Percentiles rank a stretch among this genome's conserved stretches.
phyloP scores from a whole-genome alignment of 1,140 invertebrate species.

The roundworm (Caenorhabditis elegans) region DNA sequence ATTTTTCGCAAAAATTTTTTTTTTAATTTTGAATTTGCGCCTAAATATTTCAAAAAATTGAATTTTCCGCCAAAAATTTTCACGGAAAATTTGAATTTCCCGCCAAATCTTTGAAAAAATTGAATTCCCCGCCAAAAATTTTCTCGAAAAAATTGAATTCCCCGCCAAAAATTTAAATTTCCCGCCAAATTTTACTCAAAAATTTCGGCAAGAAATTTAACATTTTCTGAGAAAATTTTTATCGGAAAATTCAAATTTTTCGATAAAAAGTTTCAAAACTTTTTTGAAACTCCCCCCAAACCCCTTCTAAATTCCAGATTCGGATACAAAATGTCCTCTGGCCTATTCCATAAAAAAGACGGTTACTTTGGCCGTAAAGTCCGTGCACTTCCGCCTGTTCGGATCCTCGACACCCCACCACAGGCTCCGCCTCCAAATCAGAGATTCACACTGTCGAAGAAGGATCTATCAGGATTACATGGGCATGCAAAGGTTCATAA shows the following conservation, averaged over 20 bases:
- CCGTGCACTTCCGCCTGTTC: constrained; percentile 70
- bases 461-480: constrained; percentile 42
- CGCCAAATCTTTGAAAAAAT: too few relatives aligned
- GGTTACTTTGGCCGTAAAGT: constrained; percentile 87
- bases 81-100: neutral
- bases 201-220: neutral
- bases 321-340: constrained; percentile 74
- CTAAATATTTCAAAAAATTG: neutral
- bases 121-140: too few relatives aligned
- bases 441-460: constrained; percentile 57
- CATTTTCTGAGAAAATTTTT: too few relatives aligned
- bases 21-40: neutral
- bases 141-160: too few relatives aligned
- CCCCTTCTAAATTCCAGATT: constrained; percentile 42
- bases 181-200: neutral
- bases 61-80: neutral
- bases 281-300: too few relatives aligned
- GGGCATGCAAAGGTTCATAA: constrained; percentile 49
- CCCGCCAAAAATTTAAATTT: neutral
- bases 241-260: too few relatives aligned
- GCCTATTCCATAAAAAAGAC: constrained; percentile 87
- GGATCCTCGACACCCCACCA: constrained; percentile 50
- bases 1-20: neutral
- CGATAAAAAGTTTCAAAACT: too few relatives aligned
- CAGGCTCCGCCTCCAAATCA: constrained; percentile 47